Conservation (phyloP, 64 coral and sea anemone species). For the Dendrophyllia cribrosa region DNA sequence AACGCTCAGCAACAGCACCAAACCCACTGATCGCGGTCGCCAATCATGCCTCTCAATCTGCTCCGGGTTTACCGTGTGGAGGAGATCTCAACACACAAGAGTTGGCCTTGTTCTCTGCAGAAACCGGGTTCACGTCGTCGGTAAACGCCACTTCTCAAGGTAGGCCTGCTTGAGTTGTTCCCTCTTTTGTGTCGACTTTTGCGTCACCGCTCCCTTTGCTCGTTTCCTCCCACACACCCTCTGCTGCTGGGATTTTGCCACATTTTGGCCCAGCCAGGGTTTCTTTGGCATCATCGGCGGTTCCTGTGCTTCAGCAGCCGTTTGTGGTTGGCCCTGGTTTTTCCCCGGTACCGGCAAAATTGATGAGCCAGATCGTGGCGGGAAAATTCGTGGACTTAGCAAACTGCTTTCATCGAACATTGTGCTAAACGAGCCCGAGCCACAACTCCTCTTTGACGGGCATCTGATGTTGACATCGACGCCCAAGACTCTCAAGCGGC, state of each 20-base stretch:
- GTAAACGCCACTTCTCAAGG: not conserved
- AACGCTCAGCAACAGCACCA: not conserved
- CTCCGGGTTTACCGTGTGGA: not conserved
- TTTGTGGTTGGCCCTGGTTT: conserved; percentile 2
- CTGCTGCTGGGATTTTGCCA: too few species aligned
- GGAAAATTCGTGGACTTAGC: conserved; percentile 28
- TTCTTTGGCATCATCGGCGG: not conserved
- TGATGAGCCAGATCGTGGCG: conserved; percentile 4
- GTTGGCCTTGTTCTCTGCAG: not conserved
- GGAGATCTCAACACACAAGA: not conserved
- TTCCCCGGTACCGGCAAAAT: too few species aligned
- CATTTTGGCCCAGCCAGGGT: not conserved
- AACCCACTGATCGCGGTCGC: not conserved
- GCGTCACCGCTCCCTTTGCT: not conserved
- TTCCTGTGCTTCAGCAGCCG: not conserved
- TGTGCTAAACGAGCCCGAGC: not conserved
- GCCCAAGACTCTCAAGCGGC: not conserved
- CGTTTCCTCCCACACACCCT: not conserved
- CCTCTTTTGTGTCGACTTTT: not conserved
- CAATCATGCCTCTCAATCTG: not conserved
- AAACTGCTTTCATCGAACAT: not conserved
- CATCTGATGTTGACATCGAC: not conserved
- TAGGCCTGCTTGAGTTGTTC: not conserved
- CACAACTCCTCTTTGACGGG: too few species aligned
- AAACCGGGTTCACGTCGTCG: not conserved